These are phyloP conservation scores for Aphodius granarius DNA, from an alignment of 2,888 invertebrate species.

Conservation along the genomic window DNA sequence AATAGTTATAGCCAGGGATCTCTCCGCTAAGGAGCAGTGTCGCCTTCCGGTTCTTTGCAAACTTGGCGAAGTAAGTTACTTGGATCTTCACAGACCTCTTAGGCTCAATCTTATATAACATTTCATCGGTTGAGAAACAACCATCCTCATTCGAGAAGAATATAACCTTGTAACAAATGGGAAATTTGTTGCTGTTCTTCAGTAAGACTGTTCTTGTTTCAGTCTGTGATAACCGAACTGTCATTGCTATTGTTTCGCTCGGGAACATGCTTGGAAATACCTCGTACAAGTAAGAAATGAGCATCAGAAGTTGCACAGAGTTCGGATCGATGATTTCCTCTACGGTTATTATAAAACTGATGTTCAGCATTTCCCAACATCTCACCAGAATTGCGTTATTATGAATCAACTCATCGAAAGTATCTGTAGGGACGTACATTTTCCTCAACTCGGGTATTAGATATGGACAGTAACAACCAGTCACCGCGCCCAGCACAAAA, in stretches of 20 bases:
- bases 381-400: conserved; percentile 61
- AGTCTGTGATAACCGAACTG: conserved; percentile 55
- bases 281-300: conserved; percentile 58
- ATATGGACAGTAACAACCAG: conserved; percentile 63
- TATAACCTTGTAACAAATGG: conserved; percentile 39
- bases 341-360: conserved; percentile 60
- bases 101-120: conserved; percentile 27
- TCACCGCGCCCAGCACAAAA: conserved; percentile 58
- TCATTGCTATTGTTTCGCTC: conserved; percentile 54
- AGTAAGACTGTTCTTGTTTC: conserved; percentile 53
- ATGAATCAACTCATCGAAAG: conserved; percentile 55
- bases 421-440: conserved; percentile 52
- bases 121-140: conserved; percentile 33
- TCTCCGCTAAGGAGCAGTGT: conserved; percentile 44
- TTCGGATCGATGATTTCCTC: conserved; percentile 59
- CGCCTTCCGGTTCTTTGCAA: conserved; percentile 30
- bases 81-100: conserved; percentile 30
- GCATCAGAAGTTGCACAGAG: conserved; percentile 61
- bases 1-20: conserved; percentile 39
- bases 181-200: conserved; percentile 43
- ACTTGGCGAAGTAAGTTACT: conserved; percentile 42
- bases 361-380: conserved; percentile 58
- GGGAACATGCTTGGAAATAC: conserved; percentile 59
- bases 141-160: conserved; percentile 42
- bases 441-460: conserved; percentile 54